These are phyloP conservation scores for Helostoma temminkii DNA, from an alignment of 2,797 vertebrate species.

Conservation along the genomic window DNA sequence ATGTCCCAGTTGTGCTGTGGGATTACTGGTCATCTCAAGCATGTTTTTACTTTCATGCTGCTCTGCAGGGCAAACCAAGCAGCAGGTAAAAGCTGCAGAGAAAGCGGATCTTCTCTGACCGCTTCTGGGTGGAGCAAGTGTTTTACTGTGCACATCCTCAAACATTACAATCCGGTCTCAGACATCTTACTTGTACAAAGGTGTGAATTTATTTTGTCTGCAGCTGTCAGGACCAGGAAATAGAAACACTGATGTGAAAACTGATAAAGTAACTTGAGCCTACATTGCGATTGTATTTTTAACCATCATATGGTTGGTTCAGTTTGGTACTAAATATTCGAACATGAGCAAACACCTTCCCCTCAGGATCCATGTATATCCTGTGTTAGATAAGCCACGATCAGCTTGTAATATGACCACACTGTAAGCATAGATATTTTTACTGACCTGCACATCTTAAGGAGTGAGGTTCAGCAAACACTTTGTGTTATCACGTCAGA, in stretches of 20 bases:
- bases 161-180: no score
- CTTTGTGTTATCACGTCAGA: constrained; percentile 53
- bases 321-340: constrained; percentile 5
- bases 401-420: constrained; percentile 19
- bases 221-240: neutral
- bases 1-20: neutral
- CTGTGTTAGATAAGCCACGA: constrained; percentile 7
- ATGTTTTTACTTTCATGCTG: constrained; percentile 17
- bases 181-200: constrained; percentile 9
- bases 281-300: no score
- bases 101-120: neutral
- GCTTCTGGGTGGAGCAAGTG: constrained; percentile 67
- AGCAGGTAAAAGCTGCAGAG: no score
- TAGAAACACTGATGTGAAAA: neutral
- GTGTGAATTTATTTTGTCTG: constrained; percentile 26
- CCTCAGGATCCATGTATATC: neutral
- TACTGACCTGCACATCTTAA: constrained; percentile 31
- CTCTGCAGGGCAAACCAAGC: neutral
- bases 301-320: no score
- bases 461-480: constrained; percentile 45
- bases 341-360: neutral
- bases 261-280: neutral
- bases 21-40: neutral
- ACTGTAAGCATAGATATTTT: constrained; percentile 32
- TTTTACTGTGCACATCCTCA: constrained; percentile 32